Percentiles rank a stretch among this genome's conserved stretches.
phyloP scores from a whole-genome alignment of 2,888 invertebrate species.

The Dryobota labecula region DNA sequence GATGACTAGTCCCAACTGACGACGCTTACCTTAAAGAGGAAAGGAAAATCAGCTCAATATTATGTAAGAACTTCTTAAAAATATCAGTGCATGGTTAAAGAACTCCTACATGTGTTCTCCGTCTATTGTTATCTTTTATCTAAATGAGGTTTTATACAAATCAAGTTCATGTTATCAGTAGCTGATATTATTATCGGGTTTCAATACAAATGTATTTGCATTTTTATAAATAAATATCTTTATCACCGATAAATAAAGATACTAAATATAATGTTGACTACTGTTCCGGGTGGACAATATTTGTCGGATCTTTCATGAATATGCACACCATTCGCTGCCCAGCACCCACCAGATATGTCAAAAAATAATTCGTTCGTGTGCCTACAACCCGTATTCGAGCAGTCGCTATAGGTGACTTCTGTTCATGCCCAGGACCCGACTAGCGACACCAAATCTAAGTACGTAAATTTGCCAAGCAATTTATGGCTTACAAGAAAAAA shows the following conservation, averaged over 20 bases:
- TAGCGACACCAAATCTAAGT: too few relatives aligned
- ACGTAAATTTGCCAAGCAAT: too few relatives aligned
- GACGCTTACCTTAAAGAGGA: not conserved
- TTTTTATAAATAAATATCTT: not conserved
- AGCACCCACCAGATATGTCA: too few relatives aligned
- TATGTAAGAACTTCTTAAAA: not conserved
- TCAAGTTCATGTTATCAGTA: slow-evolving; percentile 17
- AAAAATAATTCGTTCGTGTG: too few relatives aligned
- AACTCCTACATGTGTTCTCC: not conserved
- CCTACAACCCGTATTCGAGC: too few relatives aligned
- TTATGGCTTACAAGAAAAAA: too few relatives aligned
- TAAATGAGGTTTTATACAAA: not conserved
- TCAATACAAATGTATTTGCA: slow-evolving; percentile 12
- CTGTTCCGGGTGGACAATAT: not conserved
- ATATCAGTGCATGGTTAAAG: not conserved
- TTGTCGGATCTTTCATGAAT: too few relatives aligned
- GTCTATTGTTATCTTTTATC: not conserved
- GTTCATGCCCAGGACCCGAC: too few relatives aligned
- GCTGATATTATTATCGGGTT: slow-evolving; percentile 9
- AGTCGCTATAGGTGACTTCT: too few relatives aligned
- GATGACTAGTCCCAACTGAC: too few relatives aligned
- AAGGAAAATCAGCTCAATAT: not conserved
- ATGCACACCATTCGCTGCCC: too few relatives aligned
- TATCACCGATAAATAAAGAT: slow-evolving; percentile 1
- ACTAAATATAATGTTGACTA: not conserved